Base-by-base conservation (phyloP, 1,140 invertebrate genomes). In the Agrypnia vestita region DNA sequence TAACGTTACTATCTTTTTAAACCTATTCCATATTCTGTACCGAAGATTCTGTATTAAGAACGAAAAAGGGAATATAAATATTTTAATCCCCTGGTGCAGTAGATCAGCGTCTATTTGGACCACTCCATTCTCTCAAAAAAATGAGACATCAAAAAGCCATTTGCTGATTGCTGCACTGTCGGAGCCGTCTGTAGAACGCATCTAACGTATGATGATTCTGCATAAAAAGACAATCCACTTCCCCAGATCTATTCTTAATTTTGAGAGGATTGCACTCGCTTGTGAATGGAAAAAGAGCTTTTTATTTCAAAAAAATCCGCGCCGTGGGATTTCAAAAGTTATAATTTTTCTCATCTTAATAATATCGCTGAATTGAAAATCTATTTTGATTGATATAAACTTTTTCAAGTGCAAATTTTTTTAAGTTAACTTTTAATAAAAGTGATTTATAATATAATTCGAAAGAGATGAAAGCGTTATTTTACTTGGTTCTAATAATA, bases 131-230 rank as follows among this genome's bases (percentile, higher is more conserved):
- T 82, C 53, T 79, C 53, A 74, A 74, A 82, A 35, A 35, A 82
- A 79, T 76, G 77, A 76, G 77, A 82, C 81, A 82, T 82, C 81
- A 82, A 79, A 82, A 82, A 82, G 77, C 81, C 81, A 82, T 82
- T 82, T 82, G 77, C 77, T 82, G 81, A 82, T 82, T 82, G 79
- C 72, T 55, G 74, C 51, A 82, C 79, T 82, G 81, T 81, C 49
- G 49, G 25, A 35, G 44, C 10, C 44, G 49, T 44, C 53, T 46
- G 19, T 51, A 17, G 74, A 9, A 55, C 74, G 80, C 80, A 77
- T 77, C 61, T 81, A 69, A 81, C 76, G 75, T 77, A 78, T 81
- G 80, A 77, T 51, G 51, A 62, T 59, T 49, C 49, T 35, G 25
- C 71, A 77, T 76, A 76, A 80, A 80, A 80, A 80, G 73, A 80